Conservation (phyloP, 2,113 vertebrate genomes). For the Tachysurus fulvidraco region DNA sequence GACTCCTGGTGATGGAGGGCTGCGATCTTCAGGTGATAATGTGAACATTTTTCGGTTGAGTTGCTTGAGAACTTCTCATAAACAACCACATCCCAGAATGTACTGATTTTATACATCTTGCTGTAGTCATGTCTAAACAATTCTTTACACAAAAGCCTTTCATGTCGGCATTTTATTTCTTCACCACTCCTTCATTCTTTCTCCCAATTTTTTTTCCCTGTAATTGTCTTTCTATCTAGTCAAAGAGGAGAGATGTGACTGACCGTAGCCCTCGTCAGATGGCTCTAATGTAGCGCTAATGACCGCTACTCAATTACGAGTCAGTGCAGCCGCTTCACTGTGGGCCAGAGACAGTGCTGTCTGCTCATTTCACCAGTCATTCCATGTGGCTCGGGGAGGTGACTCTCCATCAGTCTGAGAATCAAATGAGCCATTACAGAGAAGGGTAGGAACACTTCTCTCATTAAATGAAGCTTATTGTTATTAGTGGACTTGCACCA, state of each 20-base stretch:
- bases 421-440: conserved; percentile 35
- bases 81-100: background rate
- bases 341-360: background rate
- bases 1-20: background rate
- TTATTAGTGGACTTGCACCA: background rate
- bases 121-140: background rate
- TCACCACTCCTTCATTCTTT: background rate
- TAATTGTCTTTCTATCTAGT: background rate
- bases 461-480: conserved; percentile 22
- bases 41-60: background rate
- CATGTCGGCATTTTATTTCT: background rate
- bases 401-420: conserved; percentile 2
- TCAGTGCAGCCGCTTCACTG: conserved; percentile 9
- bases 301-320: background rate
- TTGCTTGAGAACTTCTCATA: background rate
- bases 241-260: background rate
- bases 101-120: background rate
- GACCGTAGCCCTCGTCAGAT: background rate
- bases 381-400: background rate
- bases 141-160: background rate
- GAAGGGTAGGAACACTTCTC: background rate
- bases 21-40: background rate
- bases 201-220: background rate
- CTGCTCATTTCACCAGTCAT: background rate
- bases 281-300: conserved; percentile 22